Base-by-base conservation (phyloP, 2,113 vertebrate species). In the Charina bottae region DNA sequence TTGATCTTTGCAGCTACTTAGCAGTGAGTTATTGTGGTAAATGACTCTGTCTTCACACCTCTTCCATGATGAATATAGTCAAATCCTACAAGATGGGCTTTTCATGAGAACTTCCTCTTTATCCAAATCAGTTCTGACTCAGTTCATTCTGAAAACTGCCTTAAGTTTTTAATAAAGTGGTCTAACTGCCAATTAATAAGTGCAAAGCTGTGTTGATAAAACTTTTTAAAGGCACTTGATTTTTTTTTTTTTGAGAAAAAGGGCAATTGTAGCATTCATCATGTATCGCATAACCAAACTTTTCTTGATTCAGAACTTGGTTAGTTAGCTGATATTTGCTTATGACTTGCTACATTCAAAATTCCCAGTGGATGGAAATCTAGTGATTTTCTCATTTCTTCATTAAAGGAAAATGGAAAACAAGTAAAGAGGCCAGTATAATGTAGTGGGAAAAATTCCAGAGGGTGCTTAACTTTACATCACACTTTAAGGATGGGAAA, bases 11-110 rank as follows among this genome's bases (percentile, higher is more conserved):
- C 64, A 93, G 91, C 11, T 93, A 91, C 54, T 28, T 87, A 56
- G 91, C 2, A 4, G 59, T 95, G 95, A 96, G 93, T 96, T 72
- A 90, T 56, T 83, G 68, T 62, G 1, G 90, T 94, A 95, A 93
- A 90, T 60, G 21, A 49, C 53, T 90, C 85, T 92, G 93, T 96
- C 64, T 90, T 72, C 94, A 15, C 90, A 54, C 87, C 5, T 90
- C 89, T 92, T 12, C 86, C 90, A 13, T 53, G 87, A 95, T 89
- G 3, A 12, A 13, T 83, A 9, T 64, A 72, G 91, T 19, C n/a
- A 0, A 92, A 91, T 92, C 9, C 8, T 93, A 1, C 5, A 87
- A 33, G 46, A 9, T 92, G 86, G 15, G 83, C 4, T 0, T 87
- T 54, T 4, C 11, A 72, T 46, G 54, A 90, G 15, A 54, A 93